These are phyloP conservation scores for Drosophila tripunctata DNA, from an alignment of 2,888 invertebrate species.

Conservation along the genomic window DNA sequence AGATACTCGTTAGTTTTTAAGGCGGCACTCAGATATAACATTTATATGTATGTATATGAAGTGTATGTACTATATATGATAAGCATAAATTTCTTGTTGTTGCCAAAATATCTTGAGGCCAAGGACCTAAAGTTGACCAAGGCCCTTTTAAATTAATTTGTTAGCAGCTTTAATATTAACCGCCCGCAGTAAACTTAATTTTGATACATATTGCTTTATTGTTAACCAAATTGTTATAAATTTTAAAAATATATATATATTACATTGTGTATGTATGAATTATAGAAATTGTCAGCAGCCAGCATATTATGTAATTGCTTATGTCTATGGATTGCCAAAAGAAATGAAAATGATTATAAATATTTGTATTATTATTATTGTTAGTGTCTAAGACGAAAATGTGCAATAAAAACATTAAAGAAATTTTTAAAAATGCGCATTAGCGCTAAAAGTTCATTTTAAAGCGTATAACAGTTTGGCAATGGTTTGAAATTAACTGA, in stretches of 20 bases:
- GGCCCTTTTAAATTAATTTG: conserved; percentile 37
- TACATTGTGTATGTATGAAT: background rate
- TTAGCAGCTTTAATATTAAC: conserved; percentile 37
- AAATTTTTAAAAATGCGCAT: conserved; percentile 20
- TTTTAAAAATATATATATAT: conserved; percentile 25
- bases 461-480: background rate
- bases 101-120: conserved; percentile 19
- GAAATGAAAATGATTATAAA: conserved; percentile 12
- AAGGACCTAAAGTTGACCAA: conserved; percentile 15
- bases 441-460: background rate
- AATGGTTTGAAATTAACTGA: background rate
- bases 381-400: conserved; percentile 64
- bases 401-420: conserved; percentile 63
- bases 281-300: conserved; percentile 18
- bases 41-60: background rate
- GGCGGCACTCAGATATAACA: conserved; percentile 8
- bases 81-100: conserved; percentile 31
- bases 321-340: conserved; percentile 26
- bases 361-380: conserved; percentile 50
- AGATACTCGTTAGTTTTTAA: conserved; percentile 35
- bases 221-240: conserved; percentile 65
- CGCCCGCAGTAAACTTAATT: conserved; percentile 43
- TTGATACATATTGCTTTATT: conserved; percentile 63
- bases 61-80: conserved; percentile 8
- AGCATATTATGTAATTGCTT: conserved; percentile 23